Percentiles rank a stretch among this genome's conserved stretches.
phyloP scores from a whole-genome alignment of 2,113 vertebrate species.

The Ctenodactylus gundi region DNA sequence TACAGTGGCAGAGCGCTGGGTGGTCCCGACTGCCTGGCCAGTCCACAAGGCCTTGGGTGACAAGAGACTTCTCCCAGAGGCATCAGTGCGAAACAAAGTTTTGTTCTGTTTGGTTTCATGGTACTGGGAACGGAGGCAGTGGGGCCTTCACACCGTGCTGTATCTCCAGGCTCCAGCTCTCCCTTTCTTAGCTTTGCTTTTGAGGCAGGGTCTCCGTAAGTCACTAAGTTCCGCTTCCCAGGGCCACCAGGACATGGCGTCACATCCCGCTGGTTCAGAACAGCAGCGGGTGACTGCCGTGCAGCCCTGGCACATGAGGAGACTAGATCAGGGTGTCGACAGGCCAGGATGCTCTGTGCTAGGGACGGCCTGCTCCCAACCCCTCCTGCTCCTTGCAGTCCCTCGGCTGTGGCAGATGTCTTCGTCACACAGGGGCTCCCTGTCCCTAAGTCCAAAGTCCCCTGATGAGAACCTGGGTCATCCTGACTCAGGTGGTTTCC shows the following conservation, averaged over 20 bases:
- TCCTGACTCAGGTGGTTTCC: not conserved
- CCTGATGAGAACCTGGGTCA: not conserved
- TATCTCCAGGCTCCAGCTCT: too few relatives aligned
- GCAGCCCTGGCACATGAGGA: fast-evolving
- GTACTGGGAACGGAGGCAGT: too few relatives aligned
- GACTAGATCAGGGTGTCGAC: not conserved
- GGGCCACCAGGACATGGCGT: not conserved
- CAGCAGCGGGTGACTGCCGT: not conserved
- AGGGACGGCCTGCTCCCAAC: not conserved
- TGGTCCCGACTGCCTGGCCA: not conserved
- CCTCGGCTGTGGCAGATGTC: not conserved
- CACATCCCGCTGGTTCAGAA: fast-evolving
- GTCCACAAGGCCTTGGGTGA: not conserved
- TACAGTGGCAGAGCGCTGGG: not conserved
- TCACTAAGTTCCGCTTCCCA: not conserved
- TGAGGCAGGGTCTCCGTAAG: too few relatives aligned
- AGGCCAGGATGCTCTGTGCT: fast-evolving
- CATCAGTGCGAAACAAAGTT: too few relatives aligned
- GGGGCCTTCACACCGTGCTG: too few relatives aligned
- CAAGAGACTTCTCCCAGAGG: not conserved
- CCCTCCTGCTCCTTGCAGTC: not conserved
- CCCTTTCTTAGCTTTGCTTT: too few relatives aligned
- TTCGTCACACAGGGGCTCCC: fast-evolving
- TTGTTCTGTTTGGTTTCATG: too few relatives aligned
- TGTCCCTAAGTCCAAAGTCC: not conserved